These are phyloP conservation scores for Caradrina kadenii DNA, from an alignment of 2,888 invertebrate genomes.

Conservation along the genomic window DNA sequence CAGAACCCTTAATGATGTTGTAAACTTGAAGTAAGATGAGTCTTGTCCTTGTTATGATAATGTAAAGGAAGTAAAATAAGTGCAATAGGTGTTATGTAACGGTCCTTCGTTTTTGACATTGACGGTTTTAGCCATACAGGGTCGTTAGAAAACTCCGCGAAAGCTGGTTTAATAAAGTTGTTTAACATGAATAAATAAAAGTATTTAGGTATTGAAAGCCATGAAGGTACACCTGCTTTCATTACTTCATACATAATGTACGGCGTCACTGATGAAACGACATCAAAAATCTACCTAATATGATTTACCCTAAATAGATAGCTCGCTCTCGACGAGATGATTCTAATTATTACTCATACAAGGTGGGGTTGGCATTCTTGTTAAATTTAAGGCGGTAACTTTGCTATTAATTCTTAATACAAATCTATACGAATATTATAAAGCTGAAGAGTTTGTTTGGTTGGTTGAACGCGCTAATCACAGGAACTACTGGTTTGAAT, in stretches of 20 bases:
- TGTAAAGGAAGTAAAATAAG: neutral
- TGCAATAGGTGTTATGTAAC: neutral
- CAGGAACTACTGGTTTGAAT: too few species aligned
- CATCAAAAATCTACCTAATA: too few species aligned
- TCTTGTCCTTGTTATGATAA: conserved; percentile 7
- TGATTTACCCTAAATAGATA: too few species aligned
- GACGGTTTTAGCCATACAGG: neutral
- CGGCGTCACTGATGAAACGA: too few species aligned
- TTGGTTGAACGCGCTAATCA: too few species aligned
- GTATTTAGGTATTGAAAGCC: neutral
- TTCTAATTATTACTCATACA: too few species aligned
- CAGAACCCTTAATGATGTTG: conserved; percentile 25
- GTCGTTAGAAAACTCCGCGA: neutral
- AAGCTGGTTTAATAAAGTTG: neutral
- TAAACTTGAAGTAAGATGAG: conserved; percentile 21
- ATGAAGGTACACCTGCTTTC: neutral
- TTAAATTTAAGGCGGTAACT: too few species aligned
- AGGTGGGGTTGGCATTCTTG: too few species aligned
- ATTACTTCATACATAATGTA: neutral
- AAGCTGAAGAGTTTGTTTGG: too few species aligned
- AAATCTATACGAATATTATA: too few species aligned
- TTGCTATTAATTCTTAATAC: too few species aligned
- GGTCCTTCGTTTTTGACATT: neutral
- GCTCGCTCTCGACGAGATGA: too few species aligned
- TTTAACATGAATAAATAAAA: neutral